phyloP scores from a whole-genome alignment of 2,113 vertebrate genomes.

The Albula goreensis region DNA sequence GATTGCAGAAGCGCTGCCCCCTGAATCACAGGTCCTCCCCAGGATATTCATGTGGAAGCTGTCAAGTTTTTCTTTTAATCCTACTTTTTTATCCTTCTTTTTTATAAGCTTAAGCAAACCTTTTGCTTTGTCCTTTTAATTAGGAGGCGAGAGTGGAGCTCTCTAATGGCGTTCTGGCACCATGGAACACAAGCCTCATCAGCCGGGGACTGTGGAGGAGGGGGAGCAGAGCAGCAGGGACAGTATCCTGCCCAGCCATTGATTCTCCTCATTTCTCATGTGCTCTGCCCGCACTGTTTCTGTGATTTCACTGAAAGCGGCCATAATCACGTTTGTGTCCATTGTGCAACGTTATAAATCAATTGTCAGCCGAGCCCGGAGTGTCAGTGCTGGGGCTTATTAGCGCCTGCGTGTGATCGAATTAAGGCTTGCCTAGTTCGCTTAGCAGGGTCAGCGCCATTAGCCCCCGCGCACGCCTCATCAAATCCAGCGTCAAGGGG shows the following conservation, averaged over 20 bases:
- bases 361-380: conserved; percentile 75
- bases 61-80: background rate
- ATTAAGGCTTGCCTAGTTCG: conserved; percentile 62
- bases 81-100: background rate
- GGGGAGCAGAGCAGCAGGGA: background rate
- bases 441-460: conserved; percentile 53
- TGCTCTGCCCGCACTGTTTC: conserved; percentile 66
- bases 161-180: background rate
- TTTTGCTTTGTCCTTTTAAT: conserved; percentile 3
- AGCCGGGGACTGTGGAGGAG: conserved; percentile 22
- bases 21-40: background rate
- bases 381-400: conserved; percentile 75
- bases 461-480: conserved; percentile 35
- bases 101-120: conserved; percentile 13
- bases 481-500: conserved; percentile 31
- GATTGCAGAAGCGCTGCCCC: background rate
- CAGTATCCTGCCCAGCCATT: conserved; percentile 59
- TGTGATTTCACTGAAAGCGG: conserved; percentile 71
- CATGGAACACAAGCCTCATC: background rate
- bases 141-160: background rate
- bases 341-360: conserved; percentile 78
- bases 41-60: background rate
- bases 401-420: conserved; percentile 66
- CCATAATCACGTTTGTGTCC: conserved; percentile 83
- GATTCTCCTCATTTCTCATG: conserved; percentile 71